Conservation (phyloP, 2,888 invertebrate species). For the Helicoverpa assulta region DNA sequence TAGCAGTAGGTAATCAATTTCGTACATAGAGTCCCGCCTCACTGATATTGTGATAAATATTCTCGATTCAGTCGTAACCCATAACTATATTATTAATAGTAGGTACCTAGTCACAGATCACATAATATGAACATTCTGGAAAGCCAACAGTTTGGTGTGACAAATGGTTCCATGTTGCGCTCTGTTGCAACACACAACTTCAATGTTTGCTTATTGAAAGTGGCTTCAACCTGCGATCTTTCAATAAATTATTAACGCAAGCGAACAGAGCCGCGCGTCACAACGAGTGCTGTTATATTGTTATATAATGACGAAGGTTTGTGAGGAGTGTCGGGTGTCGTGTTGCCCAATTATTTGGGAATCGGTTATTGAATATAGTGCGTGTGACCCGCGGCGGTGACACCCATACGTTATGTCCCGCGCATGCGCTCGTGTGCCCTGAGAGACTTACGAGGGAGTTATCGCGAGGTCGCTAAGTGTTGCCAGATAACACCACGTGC, state of each 20-base stretch:
- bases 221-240: slow-evolving; percentile 40
- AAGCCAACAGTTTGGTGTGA: slow-evolving; percentile 16
- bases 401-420: slow-evolving; percentile 54
- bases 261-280: slow-evolving; percentile 29
- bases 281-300: slow-evolving; percentile 40
- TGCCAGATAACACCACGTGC: slow-evolving; percentile 5
- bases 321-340: slow-evolving; percentile 40
- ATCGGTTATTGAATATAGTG: slow-evolving; percentile 59
- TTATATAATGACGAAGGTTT: slow-evolving; percentile 55
- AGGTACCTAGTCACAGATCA: not conserved
- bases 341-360: slow-evolving; percentile 59
- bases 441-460: slow-evolving; percentile 54
- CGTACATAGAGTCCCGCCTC: not conserved
- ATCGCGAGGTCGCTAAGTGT: slow-evolving; percentile 40
- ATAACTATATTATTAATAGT: not conserved
- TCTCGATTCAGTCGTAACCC: too few species aligned
- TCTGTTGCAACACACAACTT: slow-evolving; percentile 41
- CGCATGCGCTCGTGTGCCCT: slow-evolving; percentile 60
- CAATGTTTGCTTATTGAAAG: slow-evolving; percentile 33
- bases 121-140: slow-evolving; percentile 2
- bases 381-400: slow-evolving; percentile 55
- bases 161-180: slow-evolving; percentile 32
- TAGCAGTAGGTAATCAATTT: too few species aligned
- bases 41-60: not conserved
- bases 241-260: slow-evolving; percentile 44